Conservation (phyloP, 1,140 invertebrate genomes). For the Melipona quadrifasciata region DNA sequence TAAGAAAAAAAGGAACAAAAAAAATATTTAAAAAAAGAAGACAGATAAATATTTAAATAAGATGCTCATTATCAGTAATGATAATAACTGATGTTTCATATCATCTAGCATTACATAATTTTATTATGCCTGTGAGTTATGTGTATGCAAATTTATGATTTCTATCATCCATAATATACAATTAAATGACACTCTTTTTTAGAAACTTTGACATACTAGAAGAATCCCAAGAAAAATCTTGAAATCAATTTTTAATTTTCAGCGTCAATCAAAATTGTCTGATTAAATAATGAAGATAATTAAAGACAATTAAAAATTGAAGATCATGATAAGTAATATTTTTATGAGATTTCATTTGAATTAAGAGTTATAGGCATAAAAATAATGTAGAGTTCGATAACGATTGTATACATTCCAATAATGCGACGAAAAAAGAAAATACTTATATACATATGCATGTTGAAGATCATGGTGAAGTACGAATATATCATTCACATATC, state of each 20-base stretch:
- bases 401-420: background rate
- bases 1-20: background rate
- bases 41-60: background rate
- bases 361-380: background rate
- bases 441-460: background rate
- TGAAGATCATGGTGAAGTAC: background rate
- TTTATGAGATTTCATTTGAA: background rate
- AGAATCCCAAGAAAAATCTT: background rate
- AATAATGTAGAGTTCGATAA: too few relatives aligned
- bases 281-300: background rate
- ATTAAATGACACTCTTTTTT: background rate
- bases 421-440: background rate
- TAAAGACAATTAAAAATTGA: background rate
- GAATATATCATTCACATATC: constrained; percentile 28
- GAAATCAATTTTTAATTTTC: background rate
- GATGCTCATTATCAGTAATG: background rate
- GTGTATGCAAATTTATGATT: background rate
- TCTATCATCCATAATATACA: background rate
- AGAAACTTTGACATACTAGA: background rate
- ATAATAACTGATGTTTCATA: background rate
- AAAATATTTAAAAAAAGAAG: too few relatives aligned
- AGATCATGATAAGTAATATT: background rate
- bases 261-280: background rate
- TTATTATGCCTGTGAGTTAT: background rate
- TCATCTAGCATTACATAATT: constrained; percentile 19